A percentile compares a stretch with the other conserved stretches of the same genome.
Conservation (phyloP, 2,888 invertebrate species). For the Anthrax anthrax region DNA sequence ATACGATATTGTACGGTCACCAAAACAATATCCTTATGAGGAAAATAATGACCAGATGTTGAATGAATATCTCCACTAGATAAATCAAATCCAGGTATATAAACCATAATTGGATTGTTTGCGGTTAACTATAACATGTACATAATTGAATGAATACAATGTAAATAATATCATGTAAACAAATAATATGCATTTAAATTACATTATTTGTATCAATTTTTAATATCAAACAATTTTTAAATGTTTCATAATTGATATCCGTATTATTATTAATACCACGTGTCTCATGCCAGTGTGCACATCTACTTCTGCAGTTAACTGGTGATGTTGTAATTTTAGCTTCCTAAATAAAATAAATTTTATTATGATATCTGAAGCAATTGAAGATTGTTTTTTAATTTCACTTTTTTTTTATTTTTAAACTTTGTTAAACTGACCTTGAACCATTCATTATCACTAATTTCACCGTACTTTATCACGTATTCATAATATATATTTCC, state of each 20-base stretch:
- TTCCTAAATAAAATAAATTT: too few relatives aligned
- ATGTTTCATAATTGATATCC: background rate
- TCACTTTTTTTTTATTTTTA: too few relatives aligned
- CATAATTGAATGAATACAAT: background rate
- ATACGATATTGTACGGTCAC: constrained; percentile 30
- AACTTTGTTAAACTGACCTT: too few relatives aligned
- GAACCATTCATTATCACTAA: too few relatives aligned
- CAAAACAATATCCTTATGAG: constrained; percentile 27
- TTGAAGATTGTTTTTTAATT: too few relatives aligned
- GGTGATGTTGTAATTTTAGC: too few relatives aligned
- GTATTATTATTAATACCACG: background rate
- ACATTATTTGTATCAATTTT: constrained; percentile 1
- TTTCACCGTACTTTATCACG: too few relatives aligned
- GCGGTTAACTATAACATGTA: background rate
- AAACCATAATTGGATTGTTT: constrained; percentile 19
- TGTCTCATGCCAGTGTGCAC: background rate
- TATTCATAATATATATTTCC: too few relatives aligned
- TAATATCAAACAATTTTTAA: background rate
- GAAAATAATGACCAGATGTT: constrained; percentile 18
- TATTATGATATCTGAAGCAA: too few relatives aligned
- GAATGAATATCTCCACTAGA: constrained; percentile 12
- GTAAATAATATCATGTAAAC: background rate
- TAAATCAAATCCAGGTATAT: constrained; percentile 14
- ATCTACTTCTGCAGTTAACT: background rate
- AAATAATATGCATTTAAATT: background rate